Evolutionary conservation across 2,797 vertebrate genomes (phyloP).

Genomic region (Clarias laeviceps): DNA sequence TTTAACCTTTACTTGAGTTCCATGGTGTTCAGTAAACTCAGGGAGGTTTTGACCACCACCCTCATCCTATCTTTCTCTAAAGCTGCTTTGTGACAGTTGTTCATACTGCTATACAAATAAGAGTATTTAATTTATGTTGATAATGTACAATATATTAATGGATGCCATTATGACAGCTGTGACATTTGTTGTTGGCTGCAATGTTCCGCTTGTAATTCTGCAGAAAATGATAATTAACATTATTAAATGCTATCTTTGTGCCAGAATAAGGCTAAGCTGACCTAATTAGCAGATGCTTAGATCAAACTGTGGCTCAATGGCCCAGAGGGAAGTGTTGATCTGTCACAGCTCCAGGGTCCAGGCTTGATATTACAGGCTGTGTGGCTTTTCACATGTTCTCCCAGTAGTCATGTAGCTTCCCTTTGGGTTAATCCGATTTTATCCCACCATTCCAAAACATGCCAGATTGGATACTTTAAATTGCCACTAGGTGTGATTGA

Average conservation of each 20-base stretch:
- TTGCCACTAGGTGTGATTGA: background rate
- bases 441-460: background rate
- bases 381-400: background rate
- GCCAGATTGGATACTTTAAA: background rate
- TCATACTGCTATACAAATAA: background rate
- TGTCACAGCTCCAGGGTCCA: background rate
- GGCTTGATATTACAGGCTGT: background rate
- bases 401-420: background rate
- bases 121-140: background rate
- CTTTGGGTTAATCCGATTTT: background rate
- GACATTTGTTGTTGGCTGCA: background rate
- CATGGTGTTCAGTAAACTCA: background rate
- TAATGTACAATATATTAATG: background rate
- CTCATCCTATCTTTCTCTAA: background rate
- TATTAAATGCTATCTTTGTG: background rate
- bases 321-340: background rate
- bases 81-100: background rate
- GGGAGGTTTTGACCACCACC: background rate
- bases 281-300: conserved; percentile 23
- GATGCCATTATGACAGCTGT: background rate
- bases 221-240: background rate
- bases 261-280: background rate
- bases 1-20: background rate
- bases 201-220: background rate
- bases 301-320: background rate